Evolutionary conservation across 2,797 vertebrate genomes (phyloP), one percentile per base, ranked within the genome.

Genomic region (Pseudochromis fuscus): DNA sequence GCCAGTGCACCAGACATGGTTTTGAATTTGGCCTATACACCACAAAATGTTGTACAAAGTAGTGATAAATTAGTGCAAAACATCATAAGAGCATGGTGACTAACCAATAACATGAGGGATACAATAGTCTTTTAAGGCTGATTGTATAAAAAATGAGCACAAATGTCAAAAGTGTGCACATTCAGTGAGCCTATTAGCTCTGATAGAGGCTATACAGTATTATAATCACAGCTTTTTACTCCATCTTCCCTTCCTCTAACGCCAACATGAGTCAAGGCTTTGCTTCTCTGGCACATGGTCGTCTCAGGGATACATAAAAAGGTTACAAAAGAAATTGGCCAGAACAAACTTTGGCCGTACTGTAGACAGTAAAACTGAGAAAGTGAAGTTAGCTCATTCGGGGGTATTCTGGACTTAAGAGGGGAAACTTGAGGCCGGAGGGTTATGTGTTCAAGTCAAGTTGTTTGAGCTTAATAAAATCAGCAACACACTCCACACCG

Each of bases 291-390:
- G 70, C 58, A 60, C 25, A 16, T 28, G 4, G 11, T 35, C 1
- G 2, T 60, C 38, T 61, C 38, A 38, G 45, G 49, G 21, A 62
- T 42, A 55, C 52, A n/a, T n/a, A n/a, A n/a, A n/a, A n/a, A n/a
- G n/a, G n/a, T n/a, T n/a, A n/a, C n/a, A n/a, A n/a, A n/a, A n/a
- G 24, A 68, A 77, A 46, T 25, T 71, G 66, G 16, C 71, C 59
- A 72, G 62, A 72, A 72, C 51, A 25, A 50, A 45, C 61, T 40
- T 0, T 61, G 72, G 79, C 24, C n/a, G n/a, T n/a, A 19, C 30
- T 2, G 19, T 30, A 40, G 15, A 9, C 0, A 68, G 16, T 19
- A 15, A 27, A 59, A 38, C n/a, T n/a, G n/a, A n/a, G n/a, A n/a
- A n/a, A n/a, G 52, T 30, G 27, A 19, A 49, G 44, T 48, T 19